phyloP scores from a whole-genome alignment of 1,140 invertebrate species.

The Trichogramma pretiosum region DNA sequence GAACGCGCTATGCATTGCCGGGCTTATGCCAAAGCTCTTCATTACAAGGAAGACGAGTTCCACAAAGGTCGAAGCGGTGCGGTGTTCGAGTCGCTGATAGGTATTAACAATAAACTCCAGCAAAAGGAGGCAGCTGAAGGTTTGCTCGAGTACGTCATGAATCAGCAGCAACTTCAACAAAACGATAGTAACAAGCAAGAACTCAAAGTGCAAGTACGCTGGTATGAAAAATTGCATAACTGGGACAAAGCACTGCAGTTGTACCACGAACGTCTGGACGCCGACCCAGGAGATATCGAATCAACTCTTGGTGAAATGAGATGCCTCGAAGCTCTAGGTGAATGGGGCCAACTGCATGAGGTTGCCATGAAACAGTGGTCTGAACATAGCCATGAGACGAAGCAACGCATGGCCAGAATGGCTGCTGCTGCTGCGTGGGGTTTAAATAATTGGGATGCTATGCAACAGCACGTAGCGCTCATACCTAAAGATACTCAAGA shows the following conservation, averaged over 20 bases:
- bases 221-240: constrained; percentile 98
- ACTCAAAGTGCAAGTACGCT: constrained; percentile 82
- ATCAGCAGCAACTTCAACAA: constrained; percentile 54
- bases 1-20: constrained; percentile 76
- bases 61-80: constrained; percentile 56
- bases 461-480: constrained; percentile 79
- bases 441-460: constrained; percentile 81
- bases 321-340: constrained; percentile 91
- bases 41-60: constrained; percentile 99
- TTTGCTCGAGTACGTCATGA: constrained; percentile 82
- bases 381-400: constrained; percentile 57
- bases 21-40: constrained; percentile 90
- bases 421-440: constrained; percentile 94
- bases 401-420: constrained; percentile 79
- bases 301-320: constrained; percentile 88
- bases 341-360: constrained; percentile 85
- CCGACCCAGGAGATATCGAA: constrained; percentile 63
- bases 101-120: constrained; percentile 98
- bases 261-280: constrained; percentile 64
- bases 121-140: constrained; percentile 96
- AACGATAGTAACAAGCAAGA: constrained; percentile 49
- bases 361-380: constrained; percentile 71
- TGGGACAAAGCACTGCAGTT: constrained; percentile 92
- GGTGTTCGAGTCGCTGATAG: constrained; percentile 87
- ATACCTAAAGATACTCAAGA: constrained; percentile 87